A percentile compares a stretch with the other conserved stretches of the same genome.
Conservation (phyloP, 2,113 vertebrate genomes). For the Charadrius vociferus region DNA sequence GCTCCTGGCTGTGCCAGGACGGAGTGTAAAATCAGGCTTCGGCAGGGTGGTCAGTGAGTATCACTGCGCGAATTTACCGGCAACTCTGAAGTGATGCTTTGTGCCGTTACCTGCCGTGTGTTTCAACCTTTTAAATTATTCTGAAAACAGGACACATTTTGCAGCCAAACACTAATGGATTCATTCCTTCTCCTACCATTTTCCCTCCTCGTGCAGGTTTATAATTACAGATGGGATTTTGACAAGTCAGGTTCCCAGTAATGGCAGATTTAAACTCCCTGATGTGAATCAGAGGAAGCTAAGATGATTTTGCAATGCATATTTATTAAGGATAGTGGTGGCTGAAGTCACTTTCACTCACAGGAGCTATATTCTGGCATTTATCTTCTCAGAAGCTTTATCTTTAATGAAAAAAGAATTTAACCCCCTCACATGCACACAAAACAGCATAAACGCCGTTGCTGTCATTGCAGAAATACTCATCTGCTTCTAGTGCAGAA, state of each 20-base stretch:
- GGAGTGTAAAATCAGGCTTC: not conserved
- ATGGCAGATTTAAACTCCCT: constrained; percentile 52
- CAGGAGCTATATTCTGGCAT: not conserved
- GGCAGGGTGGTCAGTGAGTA: not conserved
- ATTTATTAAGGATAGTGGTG: constrained; percentile 47
- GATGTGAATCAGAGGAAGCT: constrained; percentile 25
- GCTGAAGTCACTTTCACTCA: constrained; percentile 34
- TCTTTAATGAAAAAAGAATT: constrained; percentile 10
- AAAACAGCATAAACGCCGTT: not conserved
- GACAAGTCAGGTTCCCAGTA: constrained; percentile 27
- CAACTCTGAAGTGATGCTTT: not conserved
- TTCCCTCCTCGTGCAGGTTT: not conserved
- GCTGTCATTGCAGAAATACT: not conserved
- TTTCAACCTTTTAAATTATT: constrained; percentile 5
- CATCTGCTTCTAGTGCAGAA: not conserved
- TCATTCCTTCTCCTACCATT: not conserved
- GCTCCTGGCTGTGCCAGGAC: not conserved
- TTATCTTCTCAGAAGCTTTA: not conserved
- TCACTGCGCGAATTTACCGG: not conserved
- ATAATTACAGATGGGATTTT: constrained; percentile 53
- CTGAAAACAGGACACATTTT: not conserved
- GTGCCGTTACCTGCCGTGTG: not conserved
- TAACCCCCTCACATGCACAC: not conserved
- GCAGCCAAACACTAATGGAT: not conserved
- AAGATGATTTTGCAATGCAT: constrained; percentile 14